phyloP scores from a whole-genome alignment of 2,888 invertebrate genomes.

The Amphipoea oculea region DNA sequence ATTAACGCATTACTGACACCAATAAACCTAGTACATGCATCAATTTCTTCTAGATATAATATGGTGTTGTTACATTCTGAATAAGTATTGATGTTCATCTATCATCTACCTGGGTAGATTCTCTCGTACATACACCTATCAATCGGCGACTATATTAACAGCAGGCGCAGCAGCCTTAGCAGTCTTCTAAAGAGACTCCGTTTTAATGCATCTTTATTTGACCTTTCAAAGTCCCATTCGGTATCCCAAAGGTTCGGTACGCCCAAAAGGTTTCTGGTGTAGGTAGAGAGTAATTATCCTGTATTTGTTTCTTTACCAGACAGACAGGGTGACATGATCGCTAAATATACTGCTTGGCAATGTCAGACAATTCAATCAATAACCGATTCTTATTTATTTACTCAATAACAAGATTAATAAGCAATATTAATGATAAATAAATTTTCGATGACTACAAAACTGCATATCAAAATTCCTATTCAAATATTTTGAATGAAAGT shows the following conservation, averaged over 20 bases:
- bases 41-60: not conserved
- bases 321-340: not conserved
- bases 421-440: not conserved
- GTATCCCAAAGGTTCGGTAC: not conserved
- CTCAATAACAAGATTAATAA: not conserved
- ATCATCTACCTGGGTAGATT: not conserved
- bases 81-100: not conserved
- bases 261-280: not conserved
- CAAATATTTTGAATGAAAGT: slow-evolving; percentile 11
- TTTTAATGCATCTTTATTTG: not conserved
- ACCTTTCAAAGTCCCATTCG: not conserved
- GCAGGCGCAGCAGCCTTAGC: too few species aligned
- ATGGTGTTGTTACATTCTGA: not conserved
- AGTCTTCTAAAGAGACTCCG: not conserved
- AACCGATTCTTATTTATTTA: not conserved
- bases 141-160: not conserved
- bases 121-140: not conserved
- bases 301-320: not conserved
- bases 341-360: not conserved
- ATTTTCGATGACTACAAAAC: not conserved
- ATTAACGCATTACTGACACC: slow-evolving; percentile 19
- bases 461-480: not conserved
- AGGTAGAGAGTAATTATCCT: not conserved
- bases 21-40: slow-evolving; percentile 13
- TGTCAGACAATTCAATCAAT: not conserved